These are phyloP conservation scores for Indicator indicator DNA, from an alignment of 2,113 vertebrate genomes.

Conservation along the genomic window DNA sequence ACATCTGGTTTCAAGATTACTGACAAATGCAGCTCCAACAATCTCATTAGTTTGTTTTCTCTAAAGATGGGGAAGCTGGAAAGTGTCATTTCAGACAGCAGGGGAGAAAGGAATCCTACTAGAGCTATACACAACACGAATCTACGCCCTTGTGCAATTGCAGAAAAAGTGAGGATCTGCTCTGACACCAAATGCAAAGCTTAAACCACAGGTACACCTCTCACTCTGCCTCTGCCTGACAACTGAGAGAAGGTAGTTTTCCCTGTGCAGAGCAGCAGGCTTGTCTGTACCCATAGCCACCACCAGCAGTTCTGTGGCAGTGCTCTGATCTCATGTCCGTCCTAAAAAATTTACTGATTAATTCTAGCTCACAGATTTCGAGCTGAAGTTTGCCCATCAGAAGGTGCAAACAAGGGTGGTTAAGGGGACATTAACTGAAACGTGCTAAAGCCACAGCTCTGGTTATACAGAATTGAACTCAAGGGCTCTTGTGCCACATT, in stretches of 20 bases:
- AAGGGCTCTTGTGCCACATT: not conserved
- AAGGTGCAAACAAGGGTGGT: not conserved
- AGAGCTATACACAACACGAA: not conserved
- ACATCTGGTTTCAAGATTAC: not conserved
- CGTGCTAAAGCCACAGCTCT: not conserved
- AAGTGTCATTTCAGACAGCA: not conserved
- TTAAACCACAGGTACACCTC: not conserved
- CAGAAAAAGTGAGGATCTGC: not conserved
- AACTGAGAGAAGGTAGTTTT: not conserved
- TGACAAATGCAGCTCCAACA: not conserved
- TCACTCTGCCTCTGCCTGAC: not conserved
- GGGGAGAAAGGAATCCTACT: not conserved
- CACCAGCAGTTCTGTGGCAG: not conserved
- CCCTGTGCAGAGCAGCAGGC: not conserved
- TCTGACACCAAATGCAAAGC: not conserved
- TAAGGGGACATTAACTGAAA: not conserved
- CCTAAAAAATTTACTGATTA: not conserved
- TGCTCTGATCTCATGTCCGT: not conserved
- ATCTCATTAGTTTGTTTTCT: not conserved
- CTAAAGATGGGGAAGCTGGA: not conserved
- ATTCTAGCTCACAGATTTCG: not conserved
- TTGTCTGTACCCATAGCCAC: not conserved
- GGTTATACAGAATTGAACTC: not conserved
- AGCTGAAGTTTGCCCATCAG: not conserved
- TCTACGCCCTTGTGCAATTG: not conserved